Evolutionary conservation across 1,140 invertebrate genomes (phyloP), one percentile per base, ranked within the genome.

Genomic region (Aleiodes sp.): DNA sequence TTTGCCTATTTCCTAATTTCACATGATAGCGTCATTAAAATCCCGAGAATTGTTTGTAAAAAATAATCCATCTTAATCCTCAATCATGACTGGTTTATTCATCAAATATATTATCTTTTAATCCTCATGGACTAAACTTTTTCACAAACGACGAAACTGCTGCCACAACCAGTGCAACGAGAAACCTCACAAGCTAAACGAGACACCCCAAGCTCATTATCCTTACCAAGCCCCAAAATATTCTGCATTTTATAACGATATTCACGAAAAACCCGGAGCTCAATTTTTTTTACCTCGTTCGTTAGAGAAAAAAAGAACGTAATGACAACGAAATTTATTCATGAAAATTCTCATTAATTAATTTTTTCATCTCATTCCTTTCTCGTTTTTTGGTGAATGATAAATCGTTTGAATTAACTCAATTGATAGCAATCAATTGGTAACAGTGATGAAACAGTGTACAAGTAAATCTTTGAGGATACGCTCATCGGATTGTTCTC

Each of bases 281-380:
- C n/a, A n/a, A n/a, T n/a, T n/a, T n/a, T n/a, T n/a, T n/a, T n/a
- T n/a, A n/a, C n/a, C n/a, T n/a, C n/a, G n/a, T n/a, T n/a, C n/a
- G n/a, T n/a, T n/a, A n/a, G n/a, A n/a, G n/a, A n/a, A n/a, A n/a
- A n/a, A n/a, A n/a, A n/a, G n/a, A n/a, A n/a, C n/a, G n/a, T n/a
- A n/a, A n/a, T n/a, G n/a, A n/a, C n/a, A n/a, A n/a, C n/a, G 46
- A 52, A 52, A 24, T 8, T 24, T 52, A 52, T 21, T 52, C 46
- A 24, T 52, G n/a, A 52, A 52, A 52, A 52, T 52, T 46, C 14
- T 52, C 21, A 52, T 52, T 52, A 12, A 52, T 24, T 52, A 52
- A 1, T 52, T 52, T n/a, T n/a, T n/a, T n/a, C n/a, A n/a, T n/a
- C n/a, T n/a, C n/a, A n/a, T n/a, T n/a, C n/a, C n/a, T n/a, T n/a